Evolutionary conservation across 2,888 invertebrate genomes (phyloP), one percentile per base, ranked within the genome.

Genomic region (Drosophila parthenogenetica): DNA sequence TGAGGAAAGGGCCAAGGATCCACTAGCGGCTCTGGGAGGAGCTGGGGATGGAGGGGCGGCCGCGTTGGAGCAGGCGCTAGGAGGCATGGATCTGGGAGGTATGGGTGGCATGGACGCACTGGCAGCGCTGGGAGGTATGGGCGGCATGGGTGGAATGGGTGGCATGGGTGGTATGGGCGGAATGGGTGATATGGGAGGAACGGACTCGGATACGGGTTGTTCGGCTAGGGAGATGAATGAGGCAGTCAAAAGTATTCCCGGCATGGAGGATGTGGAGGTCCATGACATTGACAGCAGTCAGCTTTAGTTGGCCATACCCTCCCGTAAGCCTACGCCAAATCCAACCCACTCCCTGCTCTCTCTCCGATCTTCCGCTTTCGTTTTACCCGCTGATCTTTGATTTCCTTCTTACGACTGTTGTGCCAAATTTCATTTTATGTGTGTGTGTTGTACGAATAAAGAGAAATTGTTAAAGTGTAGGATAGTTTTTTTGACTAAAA

Each of bases 1-100:
- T 29, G 99, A 99, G 89, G 93, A 97, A 45, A 98, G 99, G 5
- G 95, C 96, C 90, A 98, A 98, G 91, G 95, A 96, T 79, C 94
- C 95, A 29, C 94, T 95, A 0, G 93, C 93, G 35, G 94, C 93
- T 17, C 93, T 94, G 5, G 35, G 35, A 35, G 95, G 95, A 92
- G 95, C 3, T 14, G 74, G 95, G 46, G 95, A 95, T 19, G 73
- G 40, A 1, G 72, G 37, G 1, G 45, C 14, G 8, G 53, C 19
- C 4, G 71, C 48, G 0, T 45, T 86, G 42, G 67, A 68, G 19
- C 67, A 54, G 0, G 82, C 83, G 29, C 45, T 89, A 11, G 68
- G 84, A 16, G 94, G 93, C 43, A 93, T 94, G 16, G 10, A 48
- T 95, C 79, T 90, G 80, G 73, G 69, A 1, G 71, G 68, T 16